These are phyloP conservation scores for Tribolium freemani DNA, from an alignment of 2,888 invertebrate genomes.

Conservation along the genomic window DNA sequence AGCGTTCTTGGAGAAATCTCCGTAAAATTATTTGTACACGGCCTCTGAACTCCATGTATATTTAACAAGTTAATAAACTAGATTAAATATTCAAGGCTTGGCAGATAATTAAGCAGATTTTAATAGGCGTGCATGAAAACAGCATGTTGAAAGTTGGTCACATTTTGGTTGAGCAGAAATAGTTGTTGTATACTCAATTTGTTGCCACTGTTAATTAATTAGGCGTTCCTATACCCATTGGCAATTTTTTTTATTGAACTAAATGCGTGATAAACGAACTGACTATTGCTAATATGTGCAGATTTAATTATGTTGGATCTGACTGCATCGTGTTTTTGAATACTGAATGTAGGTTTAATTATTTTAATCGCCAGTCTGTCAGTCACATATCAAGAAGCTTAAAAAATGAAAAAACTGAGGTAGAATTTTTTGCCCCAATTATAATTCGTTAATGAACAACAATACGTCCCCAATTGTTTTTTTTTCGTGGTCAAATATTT, in stretches of 20 bases:
- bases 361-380: neutral
- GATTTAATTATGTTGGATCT: neutral
- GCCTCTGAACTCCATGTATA: neutral
- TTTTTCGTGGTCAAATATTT: neutral
- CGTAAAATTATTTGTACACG: neutral
- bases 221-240: neutral
- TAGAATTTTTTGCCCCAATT: neutral
- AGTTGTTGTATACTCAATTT: neutral
- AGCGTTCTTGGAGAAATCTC: neutral
- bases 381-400: neutral
- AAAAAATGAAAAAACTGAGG: neutral
- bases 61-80: neutral
- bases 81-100: neutral
- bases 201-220: neutral
- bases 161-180: neutral
- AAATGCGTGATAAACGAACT: neutral
- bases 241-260: neutral
- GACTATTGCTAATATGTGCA: neutral
- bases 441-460: neutral
- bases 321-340: neutral
- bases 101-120: neutral
- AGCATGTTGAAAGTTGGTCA: neutral
- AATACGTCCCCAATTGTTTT: neutral
- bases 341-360: neutral
- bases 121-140: neutral